Conservation (phyloP, 2,888 invertebrate species). For the Keiferia lycopersicella region DNA sequence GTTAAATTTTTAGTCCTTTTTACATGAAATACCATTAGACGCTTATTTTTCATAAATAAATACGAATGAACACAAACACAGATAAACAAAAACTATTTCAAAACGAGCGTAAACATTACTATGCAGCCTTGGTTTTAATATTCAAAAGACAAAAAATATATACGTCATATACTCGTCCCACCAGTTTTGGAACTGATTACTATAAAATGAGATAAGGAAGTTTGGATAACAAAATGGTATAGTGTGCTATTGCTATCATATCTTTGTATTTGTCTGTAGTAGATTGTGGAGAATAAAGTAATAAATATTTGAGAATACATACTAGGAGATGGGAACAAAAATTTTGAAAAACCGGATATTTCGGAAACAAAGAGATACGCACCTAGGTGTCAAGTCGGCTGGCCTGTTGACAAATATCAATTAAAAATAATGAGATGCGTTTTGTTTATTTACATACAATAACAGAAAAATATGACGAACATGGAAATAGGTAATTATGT, state of each 20-base stretch:
- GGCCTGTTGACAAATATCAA: too few relatives aligned
- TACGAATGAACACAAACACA: not conserved
- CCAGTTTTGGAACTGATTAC: conserved; percentile 4
- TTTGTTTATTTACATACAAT: too few relatives aligned
- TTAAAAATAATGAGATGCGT: too few relatives aligned
- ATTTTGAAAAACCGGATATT: too few relatives aligned
- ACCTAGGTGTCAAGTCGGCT: too few relatives aligned
- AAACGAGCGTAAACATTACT: not conserved
- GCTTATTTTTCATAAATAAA: not conserved
- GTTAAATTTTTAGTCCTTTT: not conserved
- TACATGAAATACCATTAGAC: not conserved
- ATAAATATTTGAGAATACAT: too few relatives aligned
- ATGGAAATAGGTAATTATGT: too few relatives aligned
- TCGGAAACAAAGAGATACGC: too few relatives aligned
- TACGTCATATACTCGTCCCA: not conserved
- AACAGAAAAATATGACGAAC: too few relatives aligned
- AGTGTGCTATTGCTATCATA: not conserved
- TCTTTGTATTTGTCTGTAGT: not conserved
- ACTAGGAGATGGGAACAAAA: too few relatives aligned
- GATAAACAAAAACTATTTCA: not conserved
- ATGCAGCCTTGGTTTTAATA: not conserved
- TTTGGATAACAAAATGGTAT: not conserved
- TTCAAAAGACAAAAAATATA: not conserved
- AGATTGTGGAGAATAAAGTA: not conserved
- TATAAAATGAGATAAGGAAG: conserved; percentile 4